Percentiles rank a stretch among this genome's conserved stretches.
phyloP scores from a whole-genome alignment of 2,888 invertebrate species.

The Leptarthrus brevirostris region DNA sequence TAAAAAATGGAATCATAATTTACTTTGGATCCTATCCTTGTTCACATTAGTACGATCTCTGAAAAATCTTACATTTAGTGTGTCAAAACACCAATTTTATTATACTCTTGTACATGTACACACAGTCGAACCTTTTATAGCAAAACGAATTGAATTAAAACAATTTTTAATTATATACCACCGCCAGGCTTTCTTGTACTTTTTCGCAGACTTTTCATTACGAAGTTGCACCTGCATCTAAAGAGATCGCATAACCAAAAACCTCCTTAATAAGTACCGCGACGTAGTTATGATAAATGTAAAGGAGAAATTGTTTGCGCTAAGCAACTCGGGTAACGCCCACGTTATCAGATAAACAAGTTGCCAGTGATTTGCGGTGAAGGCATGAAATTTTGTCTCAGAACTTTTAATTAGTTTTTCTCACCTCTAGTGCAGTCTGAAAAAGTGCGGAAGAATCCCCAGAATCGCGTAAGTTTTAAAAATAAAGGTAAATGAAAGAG shows the following conservation, averaged over 20 bases:
- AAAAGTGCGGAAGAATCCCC: not conserved
- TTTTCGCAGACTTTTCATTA: not conserved
- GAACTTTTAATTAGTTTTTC: constrained; percentile 68
- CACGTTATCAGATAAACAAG: constrained; percentile 35
- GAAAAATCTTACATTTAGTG: too few relatives aligned
- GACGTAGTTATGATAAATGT: constrained; percentile 12
- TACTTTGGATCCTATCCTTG: too few relatives aligned
- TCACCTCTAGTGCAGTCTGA: constrained; percentile 34
- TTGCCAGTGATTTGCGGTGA: constrained; percentile 47
- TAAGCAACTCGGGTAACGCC: constrained; percentile 2
- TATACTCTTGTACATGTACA: too few relatives aligned
- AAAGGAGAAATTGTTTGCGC: not conserved
- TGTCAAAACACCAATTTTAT: too few relatives aligned
- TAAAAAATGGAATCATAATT: too few relatives aligned
- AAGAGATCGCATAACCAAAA: not conserved
- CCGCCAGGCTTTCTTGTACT: not conserved
- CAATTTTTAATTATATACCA: not conserved
- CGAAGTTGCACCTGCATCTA: not conserved
- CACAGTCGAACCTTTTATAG: too few relatives aligned
- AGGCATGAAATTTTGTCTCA: constrained; percentile 62
- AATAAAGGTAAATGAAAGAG: constrained; percentile 25
- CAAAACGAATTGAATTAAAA: too few relatives aligned
- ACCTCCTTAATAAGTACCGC: not conserved
- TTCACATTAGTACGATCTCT: too few relatives aligned
- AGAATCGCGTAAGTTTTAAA: not conserved